These are phyloP conservation scores for Sebastes steindachneri DNA, from an alignment of 2,797 vertebrate genomes.

Conservation along the genomic window DNA sequence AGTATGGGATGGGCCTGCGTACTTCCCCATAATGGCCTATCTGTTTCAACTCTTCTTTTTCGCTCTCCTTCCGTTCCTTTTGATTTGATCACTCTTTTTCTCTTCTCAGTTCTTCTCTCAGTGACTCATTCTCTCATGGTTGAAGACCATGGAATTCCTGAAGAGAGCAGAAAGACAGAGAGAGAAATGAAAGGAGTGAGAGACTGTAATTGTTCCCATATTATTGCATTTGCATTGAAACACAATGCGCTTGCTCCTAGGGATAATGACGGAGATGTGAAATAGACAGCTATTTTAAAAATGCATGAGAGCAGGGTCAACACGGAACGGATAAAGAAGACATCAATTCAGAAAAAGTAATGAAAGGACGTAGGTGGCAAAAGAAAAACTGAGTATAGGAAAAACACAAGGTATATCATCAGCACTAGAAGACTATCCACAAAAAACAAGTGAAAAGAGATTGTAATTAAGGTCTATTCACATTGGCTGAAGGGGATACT, in stretches of 20 bases:
- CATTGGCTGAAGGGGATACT: constrained; percentile 28
- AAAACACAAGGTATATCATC: constrained; percentile 19
- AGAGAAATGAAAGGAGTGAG: constrained; percentile 44
- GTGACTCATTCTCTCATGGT: constrained; percentile 66
- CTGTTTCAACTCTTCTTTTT: constrained; percentile 28
- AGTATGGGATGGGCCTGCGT: constrained; percentile 33
- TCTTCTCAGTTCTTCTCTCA: constrained; percentile 50
- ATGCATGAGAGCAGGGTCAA: constrained; percentile 59
- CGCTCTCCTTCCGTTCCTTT: constrained; percentile 25
- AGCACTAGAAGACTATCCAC: constrained; percentile 28
- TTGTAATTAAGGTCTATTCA: constrained; percentile 69
- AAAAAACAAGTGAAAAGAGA: constrained; percentile 55
- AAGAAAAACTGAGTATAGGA: constrained; percentile 10
- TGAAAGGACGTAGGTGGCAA: constrained; percentile 50
- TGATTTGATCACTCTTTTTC: constrained; percentile 46
- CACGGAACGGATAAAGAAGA: constrained; percentile 25
- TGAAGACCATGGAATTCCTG: constrained; percentile 64
- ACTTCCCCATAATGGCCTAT: constrained; percentile 61
- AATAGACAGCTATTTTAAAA: constrained; percentile 55
- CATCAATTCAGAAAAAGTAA: constrained; percentile 42
- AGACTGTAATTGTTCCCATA: constrained; percentile 57
- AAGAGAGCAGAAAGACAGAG: constrained; percentile 58
- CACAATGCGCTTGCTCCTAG: constrained; percentile 20
- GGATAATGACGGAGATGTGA: constrained; percentile 61
- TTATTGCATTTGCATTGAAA: constrained; percentile 57